Base-by-base conservation (phyloP, 2,797 vertebrate species). In the Pelobates cultripes region DNA sequence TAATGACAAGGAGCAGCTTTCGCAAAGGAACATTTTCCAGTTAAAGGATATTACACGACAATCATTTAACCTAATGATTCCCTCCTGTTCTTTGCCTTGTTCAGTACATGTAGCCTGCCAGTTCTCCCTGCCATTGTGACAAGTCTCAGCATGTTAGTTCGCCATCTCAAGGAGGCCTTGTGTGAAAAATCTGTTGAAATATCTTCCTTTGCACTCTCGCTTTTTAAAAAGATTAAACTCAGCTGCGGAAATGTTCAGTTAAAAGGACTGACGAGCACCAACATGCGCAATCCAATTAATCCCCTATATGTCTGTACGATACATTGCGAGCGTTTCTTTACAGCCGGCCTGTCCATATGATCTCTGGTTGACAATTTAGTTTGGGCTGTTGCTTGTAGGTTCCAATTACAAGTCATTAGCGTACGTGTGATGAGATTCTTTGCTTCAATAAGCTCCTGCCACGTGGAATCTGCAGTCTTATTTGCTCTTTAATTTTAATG, bases 61-160 rank as follows among this genome's bases (percentile, higher is more conserved):
- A n/a, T 66, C 41, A 72, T 70, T 82, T 74, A 85, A 90, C 86
- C 68, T 80, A 85, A 86, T 88, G 75, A 86, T 84, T 83, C 85
- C 84, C 85, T 88, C 87, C 87, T 83, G 86, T 78, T 86, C 63
- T 68, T 89, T 73, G 0, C 60, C 77, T 86, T 86, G 43, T 55
- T 85, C 84, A 87, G 73, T 41, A 55, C 70, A 86, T 86, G 68
- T 15, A 85, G 64, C 4, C 75, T 79, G 66, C 85, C 73, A 82
- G 74, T 51, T 75, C 72, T 79, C 42, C 63, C 17, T 43, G 40
- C 66, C 78, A 41, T 83, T 77, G 17, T 78, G 82, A 85, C 44
- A 82, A 40, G 7, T 83, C 47, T 78, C 81, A 72, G 17, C 15
- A 40, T 72, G 82, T 8, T 80, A 61, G 81, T 53, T 79, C 53